phyloP scores from a whole-genome alignment of 2,888 invertebrate genomes.

The Papilio protenor region DNA sequence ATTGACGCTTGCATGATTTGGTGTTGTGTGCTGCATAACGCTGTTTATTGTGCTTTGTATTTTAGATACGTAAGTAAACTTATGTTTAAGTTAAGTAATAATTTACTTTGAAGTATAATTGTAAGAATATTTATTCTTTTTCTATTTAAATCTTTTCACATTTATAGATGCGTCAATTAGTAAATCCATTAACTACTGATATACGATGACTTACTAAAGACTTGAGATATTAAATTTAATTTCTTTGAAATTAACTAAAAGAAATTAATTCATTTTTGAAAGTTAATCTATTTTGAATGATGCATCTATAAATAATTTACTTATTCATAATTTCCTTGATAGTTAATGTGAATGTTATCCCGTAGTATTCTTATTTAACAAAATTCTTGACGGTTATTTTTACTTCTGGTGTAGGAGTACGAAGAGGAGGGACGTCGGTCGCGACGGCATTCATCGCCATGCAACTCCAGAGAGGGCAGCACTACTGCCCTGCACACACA shows the following conservation, averaged over 20 bases:
- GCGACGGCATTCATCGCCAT: constrained; percentile 88
- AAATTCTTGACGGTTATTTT: not conserved
- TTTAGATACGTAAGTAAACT: not conserved
- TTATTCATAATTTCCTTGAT: not conserved
- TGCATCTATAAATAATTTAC: not conserved
- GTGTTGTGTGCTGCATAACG: constrained; percentile 31
- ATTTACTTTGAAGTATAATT: not conserved
- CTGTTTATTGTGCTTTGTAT: constrained; percentile 13
- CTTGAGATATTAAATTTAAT: not conserved
- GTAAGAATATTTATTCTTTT: not conserved
- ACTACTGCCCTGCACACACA: constrained; percentile 85
- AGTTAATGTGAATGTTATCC: not conserved
- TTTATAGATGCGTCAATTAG: constrained; percentile 1
- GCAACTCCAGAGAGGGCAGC: constrained; percentile 88
- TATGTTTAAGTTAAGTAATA: not conserved
- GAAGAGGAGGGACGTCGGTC: constrained; percentile 85
- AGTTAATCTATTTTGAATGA: not conserved
- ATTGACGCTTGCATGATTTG: constrained; percentile 34
- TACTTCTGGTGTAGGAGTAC: constrained; percentile 84
- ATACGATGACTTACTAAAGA: not conserved
- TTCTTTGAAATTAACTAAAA: not conserved
- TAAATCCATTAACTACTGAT: not conserved
- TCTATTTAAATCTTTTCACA: not conserved
- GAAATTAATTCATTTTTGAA: not conserved
- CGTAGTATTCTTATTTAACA: not conserved